A percentile compares a stretch with the other conserved stretches of the same genome.
These are phyloP conservation scores for Hofmannophila pseudospretella DNA, from an alignment of 2,888 invertebrate genomes.

Conservation along the genomic window DNA sequence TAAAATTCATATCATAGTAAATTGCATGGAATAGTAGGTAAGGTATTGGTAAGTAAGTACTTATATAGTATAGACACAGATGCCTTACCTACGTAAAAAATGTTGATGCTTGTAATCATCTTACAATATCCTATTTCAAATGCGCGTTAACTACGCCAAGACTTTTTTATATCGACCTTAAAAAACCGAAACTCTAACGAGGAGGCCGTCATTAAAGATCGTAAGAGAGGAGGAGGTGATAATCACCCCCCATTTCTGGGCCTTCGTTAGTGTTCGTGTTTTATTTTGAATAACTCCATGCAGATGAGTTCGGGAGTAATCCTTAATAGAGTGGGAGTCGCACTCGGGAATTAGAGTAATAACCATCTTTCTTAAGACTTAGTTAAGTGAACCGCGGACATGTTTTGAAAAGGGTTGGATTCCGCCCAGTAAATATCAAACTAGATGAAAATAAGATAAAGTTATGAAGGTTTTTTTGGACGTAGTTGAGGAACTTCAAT, in stretches of 20 bases:
- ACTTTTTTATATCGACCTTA: not conserved
- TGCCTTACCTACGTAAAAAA: too few species aligned
- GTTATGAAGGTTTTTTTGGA: not conserved
- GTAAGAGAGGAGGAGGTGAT: conserved; percentile 43
- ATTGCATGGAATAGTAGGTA: too few species aligned
- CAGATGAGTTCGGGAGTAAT: conserved; percentile 41
- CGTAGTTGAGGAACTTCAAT: conserved; percentile 2
- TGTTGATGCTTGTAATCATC: too few species aligned
- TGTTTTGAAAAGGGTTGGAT: not conserved
- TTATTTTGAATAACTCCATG: conserved; percentile 49
- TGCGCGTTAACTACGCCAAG: not conserved
- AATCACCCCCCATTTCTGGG: conserved; percentile 39
- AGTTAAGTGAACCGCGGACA: not conserved
- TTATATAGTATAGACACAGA: too few species aligned
- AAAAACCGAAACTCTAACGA: conserved; percentile 30
- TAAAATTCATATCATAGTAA: too few species aligned
- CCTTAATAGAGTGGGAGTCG: conserved; percentile 36
- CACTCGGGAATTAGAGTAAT: conserved; percentile 31
- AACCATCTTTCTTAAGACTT: conserved; percentile 29
- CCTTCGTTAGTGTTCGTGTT: conserved; percentile 24
- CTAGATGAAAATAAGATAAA: not conserved
- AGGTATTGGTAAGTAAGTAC: too few species aligned
- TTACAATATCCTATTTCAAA: too few species aligned
- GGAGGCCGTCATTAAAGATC: conserved; percentile 35
- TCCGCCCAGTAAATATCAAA: not conserved